Base-by-base conservation (phyloP, 2,113 vertebrate genomes). In the Labrus mixtus region DNA sequence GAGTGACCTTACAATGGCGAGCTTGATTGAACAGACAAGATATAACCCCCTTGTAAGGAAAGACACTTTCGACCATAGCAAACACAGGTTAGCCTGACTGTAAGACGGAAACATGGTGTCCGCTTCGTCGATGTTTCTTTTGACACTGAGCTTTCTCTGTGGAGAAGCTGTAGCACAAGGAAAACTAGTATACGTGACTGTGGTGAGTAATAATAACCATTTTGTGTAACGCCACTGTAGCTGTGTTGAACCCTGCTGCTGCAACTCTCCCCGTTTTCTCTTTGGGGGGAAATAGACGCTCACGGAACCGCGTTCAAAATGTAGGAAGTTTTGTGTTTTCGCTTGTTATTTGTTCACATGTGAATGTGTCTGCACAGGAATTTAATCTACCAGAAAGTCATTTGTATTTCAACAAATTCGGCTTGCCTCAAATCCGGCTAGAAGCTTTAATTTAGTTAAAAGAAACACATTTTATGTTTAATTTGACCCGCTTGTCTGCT, bases 151-250 rank as follows among this genome's bases (percentile, higher is more conserved):
- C 1, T 84, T 13, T 11, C 15, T 87, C 15, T 82, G 66, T 20
- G 72, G 41, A 61, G 29, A 48, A 8, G 78, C 58, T n/a, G 65
- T 62, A 0, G 60, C 82, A 2, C 87, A 73, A 7, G 80, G 41
- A 36, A 50, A 80, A 36, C 76, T 90, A 1, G 37, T 60, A 0
- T 92, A 86, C 39, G 90, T 86, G 64, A 91, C 90, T 3, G 87
- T 92, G 88, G 92, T 93, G 68, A 89, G 91, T 91, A 16, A 20
- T 11, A 1, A 3, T 48, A 19, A n/a, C 15, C 9, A 1, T 15
- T 2, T 15, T 1, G 0, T 17, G 10, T 15, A 9, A 55, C 8
- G 43, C 3, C 10, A 5, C n/a, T 1, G 41, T 37, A 33, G 41
- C 54, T 66, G 12, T 12, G 10, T 54, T 63, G 9, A 55, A n/a